These are phyloP conservation scores for Agriopis aurantiaria DNA, from an alignment of 2,888 invertebrate species.

Conservation along the genomic window DNA sequence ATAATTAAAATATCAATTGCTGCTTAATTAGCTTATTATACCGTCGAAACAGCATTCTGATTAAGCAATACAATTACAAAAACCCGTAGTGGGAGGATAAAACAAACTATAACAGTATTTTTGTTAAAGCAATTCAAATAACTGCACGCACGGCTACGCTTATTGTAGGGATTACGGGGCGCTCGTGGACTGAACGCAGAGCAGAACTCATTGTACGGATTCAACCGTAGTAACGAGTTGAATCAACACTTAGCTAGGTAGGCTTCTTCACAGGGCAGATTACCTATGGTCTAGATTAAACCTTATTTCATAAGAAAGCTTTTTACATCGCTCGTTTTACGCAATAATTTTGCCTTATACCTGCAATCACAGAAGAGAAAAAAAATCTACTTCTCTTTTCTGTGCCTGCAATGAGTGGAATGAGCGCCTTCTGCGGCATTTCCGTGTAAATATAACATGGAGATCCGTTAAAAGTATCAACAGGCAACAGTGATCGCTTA, in stretches of 20 bases:
- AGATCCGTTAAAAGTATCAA: too few species aligned
- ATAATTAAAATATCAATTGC: slow-evolving; percentile 14
- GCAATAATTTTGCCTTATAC: too few species aligned
- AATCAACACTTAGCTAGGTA: neutral
- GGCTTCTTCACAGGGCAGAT: neutral
- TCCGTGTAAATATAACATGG: too few species aligned
- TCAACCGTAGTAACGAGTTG: slow-evolving; percentile 3
- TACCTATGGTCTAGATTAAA: neutral
- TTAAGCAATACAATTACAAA: slow-evolving; percentile 55
- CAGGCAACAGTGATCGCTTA: too few species aligned
- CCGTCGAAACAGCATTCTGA: slow-evolving; percentile 47
- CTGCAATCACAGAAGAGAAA: too few species aligned
- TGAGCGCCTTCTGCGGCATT: too few species aligned
- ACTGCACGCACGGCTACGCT: slow-evolving; percentile 75
- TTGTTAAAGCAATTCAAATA: slow-evolving; percentile 75
- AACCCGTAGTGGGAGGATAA: slow-evolving; percentile 57
- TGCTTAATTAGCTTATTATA: slow-evolving; percentile 33
- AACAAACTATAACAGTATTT: slow-evolving; percentile 67
- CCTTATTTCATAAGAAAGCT: neutral
- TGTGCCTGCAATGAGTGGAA: too few species aligned
- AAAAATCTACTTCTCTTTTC: too few species aligned
- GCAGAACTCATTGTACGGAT: slow-evolving; percentile 23
- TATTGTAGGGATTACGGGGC: slow-evolving; percentile 76
- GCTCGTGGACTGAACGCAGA: slow-evolving; percentile 60
- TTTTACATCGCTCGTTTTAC: neutral